phyloP scores from a whole-genome alignment of 1,140 invertebrate species.

The Zaprionus capensis region DNA sequence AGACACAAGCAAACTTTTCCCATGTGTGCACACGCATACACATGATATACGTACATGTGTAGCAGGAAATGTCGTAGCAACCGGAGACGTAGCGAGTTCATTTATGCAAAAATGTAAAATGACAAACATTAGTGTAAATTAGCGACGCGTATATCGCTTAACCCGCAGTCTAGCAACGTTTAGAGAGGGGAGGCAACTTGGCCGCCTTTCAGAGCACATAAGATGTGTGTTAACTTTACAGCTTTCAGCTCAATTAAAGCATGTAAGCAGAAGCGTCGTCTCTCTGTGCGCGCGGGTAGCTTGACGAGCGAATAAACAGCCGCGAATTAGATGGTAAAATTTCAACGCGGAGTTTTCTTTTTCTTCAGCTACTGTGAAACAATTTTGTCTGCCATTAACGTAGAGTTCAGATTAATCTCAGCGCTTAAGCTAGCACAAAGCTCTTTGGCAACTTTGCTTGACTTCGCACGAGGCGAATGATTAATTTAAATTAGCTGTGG shows the following conservation, averaged over 20 bases:
- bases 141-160: conserved; percentile 79
- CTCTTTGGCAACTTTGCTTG: neutral
- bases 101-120: conserved; percentile 77
- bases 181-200: conserved; percentile 26
- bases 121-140: conserved; percentile 80
- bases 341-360: neutral
- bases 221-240: conserved; percentile 52
- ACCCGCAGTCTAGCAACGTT: conserved; percentile 40
- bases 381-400: neutral
- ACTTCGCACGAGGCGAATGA: neutral
- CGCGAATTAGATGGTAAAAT: neutral
- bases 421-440: neutral
- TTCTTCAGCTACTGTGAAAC: neutral
- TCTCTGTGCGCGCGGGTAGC: conserved; percentile 3
- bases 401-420: neutral
- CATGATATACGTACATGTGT: conserved; percentile 11
- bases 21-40: conserved; percentile 39
- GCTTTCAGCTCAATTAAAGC: conserved; percentile 64
- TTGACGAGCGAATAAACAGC: conserved; percentile 28
- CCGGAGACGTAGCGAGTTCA: conserved; percentile 53
- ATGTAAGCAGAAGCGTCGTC: conserved; percentile 22
- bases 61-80: neutral
- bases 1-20: conserved; percentile 34
- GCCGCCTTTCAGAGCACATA: conserved; percentile 19
- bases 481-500: neutral